Percentiles rank a stretch among this genome's conserved stretches.
phyloP scores from a whole-genome alignment of 2,888 invertebrate species.

The Spilosoma lubricipeda region DNA sequence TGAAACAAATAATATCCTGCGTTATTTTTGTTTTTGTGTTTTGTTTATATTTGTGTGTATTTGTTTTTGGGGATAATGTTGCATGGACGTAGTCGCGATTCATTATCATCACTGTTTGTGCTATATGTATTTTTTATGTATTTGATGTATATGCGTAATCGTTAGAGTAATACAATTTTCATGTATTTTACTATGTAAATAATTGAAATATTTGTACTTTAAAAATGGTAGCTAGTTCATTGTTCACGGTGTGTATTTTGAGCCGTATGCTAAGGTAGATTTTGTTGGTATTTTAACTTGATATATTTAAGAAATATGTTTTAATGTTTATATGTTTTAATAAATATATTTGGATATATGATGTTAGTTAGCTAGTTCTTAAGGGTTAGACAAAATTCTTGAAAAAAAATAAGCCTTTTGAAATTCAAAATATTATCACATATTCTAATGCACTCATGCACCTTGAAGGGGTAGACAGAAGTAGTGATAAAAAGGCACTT shows the following conservation, averaged over 20 bases:
- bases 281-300: background rate
- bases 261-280: background rate
- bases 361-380: too few species aligned
- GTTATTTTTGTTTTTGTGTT: slow-evolving; percentile 45
- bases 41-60: slow-evolving; percentile 18
- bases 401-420: too few species aligned
- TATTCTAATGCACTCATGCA: too few species aligned
- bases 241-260: background rate
- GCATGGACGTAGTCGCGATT: slow-evolving; percentile 49
- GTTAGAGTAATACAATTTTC: slow-evolving; percentile 28
- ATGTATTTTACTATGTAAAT: slow-evolving; percentile 9
- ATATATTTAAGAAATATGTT: background rate
- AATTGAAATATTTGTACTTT: slow-evolving; percentile 11
- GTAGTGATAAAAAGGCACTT: too few species aligned
- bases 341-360: too few species aligned
- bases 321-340: too few species aligned
- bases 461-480: too few species aligned
- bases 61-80: slow-evolving; percentile 25
- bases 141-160: slow-evolving; percentile 24
- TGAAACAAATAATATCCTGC: slow-evolving; percentile 70
- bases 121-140: slow-evolving; percentile 47
- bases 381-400: too few species aligned
- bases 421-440: too few species aligned
- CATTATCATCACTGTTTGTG: slow-evolving; percentile 50
- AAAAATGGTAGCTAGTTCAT: background rate